phyloP scores from a whole-genome alignment of 2,113 vertebrate genomes.

The Paraplagusia blochii region DNA sequence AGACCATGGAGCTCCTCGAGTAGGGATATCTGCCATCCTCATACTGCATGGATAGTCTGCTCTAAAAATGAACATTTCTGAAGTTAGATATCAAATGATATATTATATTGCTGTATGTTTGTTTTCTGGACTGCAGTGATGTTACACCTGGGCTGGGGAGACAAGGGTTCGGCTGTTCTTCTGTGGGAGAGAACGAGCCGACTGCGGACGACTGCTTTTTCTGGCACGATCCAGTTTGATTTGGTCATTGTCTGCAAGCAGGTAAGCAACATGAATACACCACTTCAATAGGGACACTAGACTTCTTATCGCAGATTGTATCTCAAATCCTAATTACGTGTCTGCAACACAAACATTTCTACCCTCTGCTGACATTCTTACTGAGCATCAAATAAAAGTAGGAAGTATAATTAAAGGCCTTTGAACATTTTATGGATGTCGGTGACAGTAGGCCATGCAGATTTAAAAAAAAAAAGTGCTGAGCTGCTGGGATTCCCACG shows the following conservation, averaged over 20 bases:
- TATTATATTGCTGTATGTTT: neutral
- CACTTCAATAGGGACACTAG: neutral
- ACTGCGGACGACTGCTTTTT: constrained; percentile 70
- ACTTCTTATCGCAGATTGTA: too few species aligned
- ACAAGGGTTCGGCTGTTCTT: constrained; percentile 66
- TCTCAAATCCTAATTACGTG: too few species aligned
- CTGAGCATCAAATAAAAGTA: too few species aligned
- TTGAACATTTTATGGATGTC: too few species aligned
- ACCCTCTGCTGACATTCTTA: too few species aligned
- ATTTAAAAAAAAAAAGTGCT: too few species aligned
- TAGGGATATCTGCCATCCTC: constrained; percentile 52
- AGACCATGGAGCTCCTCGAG: constrained; percentile 58
- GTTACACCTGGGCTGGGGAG: constrained; percentile 75
- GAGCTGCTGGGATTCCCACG: too few species aligned
- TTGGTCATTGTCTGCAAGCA: constrained; percentile 85
- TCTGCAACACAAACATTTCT: too few species aligned
- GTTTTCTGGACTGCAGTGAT: neutral
- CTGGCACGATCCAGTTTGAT: constrained; percentile 79
- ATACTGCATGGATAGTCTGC: constrained; percentile 52
- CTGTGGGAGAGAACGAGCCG: constrained; percentile 64
- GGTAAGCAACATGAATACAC: neutral
- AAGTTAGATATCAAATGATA: too few species aligned
- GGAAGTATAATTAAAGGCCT: too few species aligned
- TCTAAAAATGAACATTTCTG: constrained; percentile 52
- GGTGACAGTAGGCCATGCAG: too few species aligned